Base-by-base conservation (phyloP, 2,113 vertebrate species). In the Tichodroma muraria region DNA sequence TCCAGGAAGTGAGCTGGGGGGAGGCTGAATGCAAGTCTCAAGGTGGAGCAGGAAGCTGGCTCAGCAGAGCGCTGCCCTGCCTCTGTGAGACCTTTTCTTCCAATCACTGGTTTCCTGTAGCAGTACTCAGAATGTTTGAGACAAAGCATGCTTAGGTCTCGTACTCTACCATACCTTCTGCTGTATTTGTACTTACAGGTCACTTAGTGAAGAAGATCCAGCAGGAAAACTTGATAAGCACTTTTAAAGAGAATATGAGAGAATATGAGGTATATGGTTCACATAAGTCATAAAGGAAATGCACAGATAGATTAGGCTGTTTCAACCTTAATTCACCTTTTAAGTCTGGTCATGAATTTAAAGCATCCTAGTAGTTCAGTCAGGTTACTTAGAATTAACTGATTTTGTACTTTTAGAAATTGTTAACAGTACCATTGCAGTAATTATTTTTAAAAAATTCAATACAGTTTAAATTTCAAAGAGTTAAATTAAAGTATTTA, bases 161-260 rank as follows among this genome's bases (percentile, higher is more conserved):
- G 0, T 45, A 14, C n/a, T 53, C 53, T 40, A 53, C 47, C 53
- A 31, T 68, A 12, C 0, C 5, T 5, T 81, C 27, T 3, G 3
- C 6, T 86, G 38, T 37, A 35, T 60, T 63, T 59, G 35, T 60
- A 66, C 47, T 54, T 71, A 75, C 31, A 78, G 23, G 38, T 64
- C 6, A 50, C 27, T 44, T 8, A 6, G 25, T 31, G 31, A 85
- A 69, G 23, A 66, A 61, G 23, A 65, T 23, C 8, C 10, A 80
- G 40, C 30, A 80, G 9, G 13, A 83, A 80, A 94, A 54, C 3
- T 25, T 54, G 33, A 38, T 45, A 66, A 63, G 10, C 0, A 25
- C 14, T 57, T 93, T 61, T 47, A 17, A 61, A 86, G 21, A 63
- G 8, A 73, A 50, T 53, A 53, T 21, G 11, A 82, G 15, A 42